Evolutionary conservation across 2,888 invertebrate species (phyloP).

Genomic region (Eurytoma adleriae): DNA sequence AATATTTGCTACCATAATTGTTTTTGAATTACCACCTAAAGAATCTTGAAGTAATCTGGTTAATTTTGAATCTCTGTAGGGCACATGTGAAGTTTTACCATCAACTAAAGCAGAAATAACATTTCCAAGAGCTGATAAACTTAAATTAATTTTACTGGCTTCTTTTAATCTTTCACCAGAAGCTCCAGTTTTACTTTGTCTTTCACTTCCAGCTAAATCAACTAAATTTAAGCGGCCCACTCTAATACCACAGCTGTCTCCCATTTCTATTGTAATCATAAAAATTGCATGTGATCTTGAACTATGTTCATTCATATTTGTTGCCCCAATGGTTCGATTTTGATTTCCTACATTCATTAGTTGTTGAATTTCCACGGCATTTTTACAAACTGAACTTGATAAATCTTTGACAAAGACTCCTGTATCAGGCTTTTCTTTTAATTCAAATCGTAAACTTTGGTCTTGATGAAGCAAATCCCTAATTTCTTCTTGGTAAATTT

Average conservation of each 20-base stretch:
- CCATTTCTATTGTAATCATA: conserved; percentile 97
- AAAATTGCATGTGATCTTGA: conserved; percentile 99
- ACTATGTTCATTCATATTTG: conserved; percentile 99
- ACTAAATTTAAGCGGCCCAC: conserved; percentile 98
- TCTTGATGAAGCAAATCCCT: conserved; percentile 84
- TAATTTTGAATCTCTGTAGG: conserved; percentile 97
- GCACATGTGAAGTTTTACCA: conserved; percentile 95
- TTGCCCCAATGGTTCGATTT: conserved; percentile 95
- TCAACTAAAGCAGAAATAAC: conserved; percentile 97
- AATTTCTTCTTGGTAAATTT: conserved; percentile 96
- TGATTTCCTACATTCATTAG: conserved; percentile 96
- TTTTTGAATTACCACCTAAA: conserved; percentile 98
- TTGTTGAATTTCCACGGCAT: conserved; percentile 93
- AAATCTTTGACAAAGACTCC: conserved; percentile 98
- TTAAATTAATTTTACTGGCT: conserved; percentile 98
- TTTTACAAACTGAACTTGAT: conserved; percentile 96
- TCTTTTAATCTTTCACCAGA: conserved; percentile 94
- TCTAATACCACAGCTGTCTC: conserved; percentile 79
- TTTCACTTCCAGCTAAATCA: conserved; percentile 98
- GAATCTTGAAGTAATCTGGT: conserved; percentile 98
- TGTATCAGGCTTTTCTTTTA: conserved; percentile 86
- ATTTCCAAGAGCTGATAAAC: conserved; percentile 97
- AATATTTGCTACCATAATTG: conserved; percentile 99
- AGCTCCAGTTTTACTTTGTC: conserved; percentile 98
- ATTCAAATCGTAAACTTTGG: conserved; percentile 83